Evolutionary conservation across 2,113 vertebrate genomes (phyloP), one percentile per base, ranked within the genome.

Genomic region (Pycnonotus jocosus): DNA sequence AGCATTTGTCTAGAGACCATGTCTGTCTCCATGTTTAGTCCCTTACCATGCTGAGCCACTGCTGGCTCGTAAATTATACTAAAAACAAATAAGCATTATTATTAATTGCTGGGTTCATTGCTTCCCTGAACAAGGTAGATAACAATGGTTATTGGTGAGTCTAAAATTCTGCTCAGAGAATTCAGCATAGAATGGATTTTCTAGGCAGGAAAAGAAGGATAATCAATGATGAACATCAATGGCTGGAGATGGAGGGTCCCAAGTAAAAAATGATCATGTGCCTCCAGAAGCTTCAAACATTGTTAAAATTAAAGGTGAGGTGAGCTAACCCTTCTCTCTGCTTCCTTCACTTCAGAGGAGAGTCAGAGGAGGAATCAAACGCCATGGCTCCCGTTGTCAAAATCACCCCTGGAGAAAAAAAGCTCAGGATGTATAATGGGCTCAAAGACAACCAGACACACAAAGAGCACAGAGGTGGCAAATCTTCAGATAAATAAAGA

Each of bases 21-120:
- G 16, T 17, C n/a, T 56, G 18, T 74, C 69, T 84, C 23, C 15
- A 21, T 31, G 66, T 60, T 89, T 78, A 37, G 51, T 64, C 51
- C 84, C 48, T 90, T 68, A 74, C 31, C 18, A 65, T 70, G 42
- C 74, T 62, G 68, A 73, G 58, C 56, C 72, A 60, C 24, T 83
- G 53, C 48, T 77, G 64, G 40, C 33, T 77, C 11, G 5, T 93
- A 90, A 96, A 88, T 88, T 73, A 86, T 82, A 48, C 31, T 77
- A 79, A 92, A 81, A 95, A 89, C 90, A 90, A 81, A 7, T 45
- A 81, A 88, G 60, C 16, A 69, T 86, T 88, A 58, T 82, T 92
- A 93, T 77, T 56, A 81, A 81, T 88, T 83, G 64, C 54, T 73
- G 64, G 66, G 58, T 70, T 94, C 22, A 44, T 60, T 90, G 54